Conservation (phyloP, 2,888 invertebrate genomes). For the Papilio protenor region DNA sequence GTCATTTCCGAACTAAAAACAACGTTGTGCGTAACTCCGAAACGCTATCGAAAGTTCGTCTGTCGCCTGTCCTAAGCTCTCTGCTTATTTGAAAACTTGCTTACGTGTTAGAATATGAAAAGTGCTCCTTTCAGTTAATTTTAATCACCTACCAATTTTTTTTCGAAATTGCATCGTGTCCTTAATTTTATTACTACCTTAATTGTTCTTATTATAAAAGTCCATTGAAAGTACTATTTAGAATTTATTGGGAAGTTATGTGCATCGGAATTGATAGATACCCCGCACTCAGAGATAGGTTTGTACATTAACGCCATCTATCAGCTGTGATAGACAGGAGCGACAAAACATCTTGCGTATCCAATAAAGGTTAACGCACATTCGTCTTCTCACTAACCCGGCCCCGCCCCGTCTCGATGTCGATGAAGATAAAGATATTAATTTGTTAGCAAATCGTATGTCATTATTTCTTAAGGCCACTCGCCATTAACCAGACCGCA, state of each 20-base stretch:
- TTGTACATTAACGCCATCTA: slow-evolving; percentile 3
- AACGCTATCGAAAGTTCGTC: not conserved
- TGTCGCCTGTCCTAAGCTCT: slow-evolving; percentile 9
- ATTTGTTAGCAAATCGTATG: too few relatives aligned
- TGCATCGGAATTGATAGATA: not conserved
- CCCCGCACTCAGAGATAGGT: not conserved
- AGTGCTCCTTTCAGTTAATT: slow-evolving; percentile 25
- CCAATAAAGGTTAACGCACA: too few relatives aligned
- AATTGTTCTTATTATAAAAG: slow-evolving; percentile 24
- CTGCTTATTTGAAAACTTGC: not conserved
- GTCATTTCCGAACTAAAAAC: slow-evolving; percentile 21
- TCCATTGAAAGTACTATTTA: slow-evolving; percentile 49
- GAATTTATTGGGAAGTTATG: slow-evolving; percentile 25
- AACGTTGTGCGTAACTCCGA: slow-evolving; percentile 60
- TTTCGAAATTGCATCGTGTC: slow-evolving; percentile 1
- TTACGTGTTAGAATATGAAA: slow-evolving; percentile 22
- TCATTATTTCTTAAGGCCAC: too few relatives aligned
- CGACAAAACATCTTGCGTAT: not conserved
- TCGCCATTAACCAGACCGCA: too few relatives aligned
- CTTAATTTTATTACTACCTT: slow-evolving; percentile 25
- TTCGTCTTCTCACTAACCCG: too few relatives aligned
- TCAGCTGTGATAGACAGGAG: not conserved
- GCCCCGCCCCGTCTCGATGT: too few relatives aligned
- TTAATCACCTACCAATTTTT: not conserved
- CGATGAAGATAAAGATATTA: too few relatives aligned